A percentile compares a stretch with the other conserved stretches of the same genome.
Conservation (phyloP, 2,888 invertebrate genomes). For the Glyphotaelius pellucidus region DNA sequence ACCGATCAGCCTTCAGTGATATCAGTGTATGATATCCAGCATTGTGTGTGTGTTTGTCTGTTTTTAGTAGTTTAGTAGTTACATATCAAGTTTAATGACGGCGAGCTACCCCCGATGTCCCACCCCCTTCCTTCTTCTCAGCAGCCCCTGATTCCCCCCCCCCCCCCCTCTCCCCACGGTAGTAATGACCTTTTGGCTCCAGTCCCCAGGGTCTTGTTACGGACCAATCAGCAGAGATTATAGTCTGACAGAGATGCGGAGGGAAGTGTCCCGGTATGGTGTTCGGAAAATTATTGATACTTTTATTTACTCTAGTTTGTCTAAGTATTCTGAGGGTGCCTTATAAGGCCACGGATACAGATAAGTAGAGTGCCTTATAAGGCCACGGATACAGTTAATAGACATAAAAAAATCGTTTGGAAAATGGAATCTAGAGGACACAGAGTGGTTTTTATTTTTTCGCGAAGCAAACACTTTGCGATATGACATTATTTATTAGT, state of each 20-base stretch:
- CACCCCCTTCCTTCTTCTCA: not conserved
- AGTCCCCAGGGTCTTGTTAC: conserved; percentile 26
- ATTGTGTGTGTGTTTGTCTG: too few relatives aligned
- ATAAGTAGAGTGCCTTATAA: too few relatives aligned
- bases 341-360: too few relatives aligned
- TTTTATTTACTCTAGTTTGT: not conserved
- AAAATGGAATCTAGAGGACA: too few relatives aligned
- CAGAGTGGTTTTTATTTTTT: too few relatives aligned
- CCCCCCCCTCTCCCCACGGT: not conserved
- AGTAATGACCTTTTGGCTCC: conserved; percentile 22
- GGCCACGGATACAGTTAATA: too few relatives aligned
- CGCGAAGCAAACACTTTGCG: too few relatives aligned
- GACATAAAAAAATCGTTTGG: too few relatives aligned
- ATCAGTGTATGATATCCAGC: too few relatives aligned
- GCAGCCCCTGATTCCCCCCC: not conserved
- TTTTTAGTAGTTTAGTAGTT: too few relatives aligned
- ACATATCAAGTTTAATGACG: not conserved
- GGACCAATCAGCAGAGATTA: conserved; percentile 28
- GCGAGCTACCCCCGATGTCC: not conserved
- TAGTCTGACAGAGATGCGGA: not conserved
- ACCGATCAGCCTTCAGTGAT: too few relatives aligned
- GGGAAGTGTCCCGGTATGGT: not conserved
- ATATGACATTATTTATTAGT: too few relatives aligned
- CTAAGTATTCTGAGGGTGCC: not conserved
- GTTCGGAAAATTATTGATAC: not conserved